Percentiles rank a stretch among this genome's conserved stretches.
Conservation (phyloP, 2,888 invertebrate genomes). For the Epiblema foenella region DNA sequence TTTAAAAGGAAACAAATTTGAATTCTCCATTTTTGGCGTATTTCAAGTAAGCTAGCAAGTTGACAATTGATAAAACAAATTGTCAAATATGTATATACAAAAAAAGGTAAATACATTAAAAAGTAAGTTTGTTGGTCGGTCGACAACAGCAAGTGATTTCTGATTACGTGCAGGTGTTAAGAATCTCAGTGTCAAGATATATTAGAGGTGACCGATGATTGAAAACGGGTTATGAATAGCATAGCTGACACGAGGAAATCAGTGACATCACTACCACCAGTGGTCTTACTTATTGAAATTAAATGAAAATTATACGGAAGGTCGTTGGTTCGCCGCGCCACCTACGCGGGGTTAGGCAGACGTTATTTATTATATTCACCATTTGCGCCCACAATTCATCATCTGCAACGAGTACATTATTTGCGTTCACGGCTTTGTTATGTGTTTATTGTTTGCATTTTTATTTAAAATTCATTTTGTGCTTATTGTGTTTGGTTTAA, state of each 20-base stretch:
- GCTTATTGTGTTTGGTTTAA: conserved; percentile 40
- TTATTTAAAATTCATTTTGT: conserved; percentile 35
- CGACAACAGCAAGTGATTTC: too few species aligned
- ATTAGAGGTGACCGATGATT: background rate
- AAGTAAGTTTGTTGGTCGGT: too few species aligned
- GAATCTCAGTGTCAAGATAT: background rate
- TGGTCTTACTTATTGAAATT: conserved; percentile 26
- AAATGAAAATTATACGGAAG: conserved; percentile 44
- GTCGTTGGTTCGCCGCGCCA: conserved; percentile 48
- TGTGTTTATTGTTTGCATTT: conserved; percentile 39
- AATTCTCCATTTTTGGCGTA: too few species aligned
- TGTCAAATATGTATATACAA: too few species aligned
- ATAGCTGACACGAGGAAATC: background rate
- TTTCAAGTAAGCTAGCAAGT: too few species aligned
- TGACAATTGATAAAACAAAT: too few species aligned
- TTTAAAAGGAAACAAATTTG: too few species aligned
- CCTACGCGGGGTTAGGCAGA: conserved; percentile 45
- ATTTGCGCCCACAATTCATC: conserved; percentile 52
- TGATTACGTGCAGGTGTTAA: background rate
- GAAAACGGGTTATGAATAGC: background rate
- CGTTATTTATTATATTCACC: conserved; percentile 56
- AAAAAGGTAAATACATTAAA: too few species aligned
- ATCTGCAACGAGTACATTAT: conserved; percentile 38
- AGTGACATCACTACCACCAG: conserved; percentile 36
- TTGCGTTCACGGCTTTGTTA: conserved; percentile 46